Percentiles rank a stretch among this genome's conserved stretches.
Conservation (phyloP, 2,113 vertebrate genomes). For the Oncorhynchus masou region DNA sequence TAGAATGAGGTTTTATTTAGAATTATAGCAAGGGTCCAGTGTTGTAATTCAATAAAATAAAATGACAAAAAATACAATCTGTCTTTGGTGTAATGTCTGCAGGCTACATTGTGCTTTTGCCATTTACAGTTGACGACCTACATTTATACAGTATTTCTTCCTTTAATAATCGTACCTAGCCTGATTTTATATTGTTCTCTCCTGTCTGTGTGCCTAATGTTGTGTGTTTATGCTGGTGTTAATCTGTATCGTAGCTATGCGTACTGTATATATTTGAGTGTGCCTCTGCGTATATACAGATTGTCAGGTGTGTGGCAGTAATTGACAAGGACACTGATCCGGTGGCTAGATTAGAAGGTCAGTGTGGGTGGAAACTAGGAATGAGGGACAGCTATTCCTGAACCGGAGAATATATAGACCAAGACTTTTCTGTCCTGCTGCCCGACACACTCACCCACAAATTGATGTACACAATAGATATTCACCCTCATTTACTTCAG, state of each 20-base stretch:
- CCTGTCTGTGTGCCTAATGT: too few relatives aligned
- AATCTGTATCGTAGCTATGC: slow-evolving; percentile 6
- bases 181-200: too few relatives aligned
- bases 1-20: too few relatives aligned
- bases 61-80: too few relatives aligned
- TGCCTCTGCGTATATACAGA: slow-evolving; percentile 18
- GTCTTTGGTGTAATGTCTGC: too few relatives aligned
- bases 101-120: too few relatives aligned
- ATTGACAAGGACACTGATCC: slow-evolving; percentile 39
- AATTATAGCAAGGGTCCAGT: too few relatives aligned
- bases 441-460: background rate
- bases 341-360: slow-evolving; percentile 20
- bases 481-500: too few relatives aligned
- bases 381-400: background rate
- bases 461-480: background rate
- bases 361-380: slow-evolving; percentile 25
- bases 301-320: slow-evolving; percentile 5
- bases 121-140: too few relatives aligned
- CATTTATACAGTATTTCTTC: too few relatives aligned
- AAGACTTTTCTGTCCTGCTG: background rate
- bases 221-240: background rate
- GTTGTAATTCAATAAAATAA: too few relatives aligned
- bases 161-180: too few relatives aligned
- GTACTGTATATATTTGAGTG: slow-evolving; percentile 10
- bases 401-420: background rate